Percentiles rank a stretch among this genome's conserved stretches.
These are phyloP conservation scores for Caenorhabditis inopinata DNA, from an alignment of 1,140 invertebrate species.

Conservation along the genomic window DNA sequence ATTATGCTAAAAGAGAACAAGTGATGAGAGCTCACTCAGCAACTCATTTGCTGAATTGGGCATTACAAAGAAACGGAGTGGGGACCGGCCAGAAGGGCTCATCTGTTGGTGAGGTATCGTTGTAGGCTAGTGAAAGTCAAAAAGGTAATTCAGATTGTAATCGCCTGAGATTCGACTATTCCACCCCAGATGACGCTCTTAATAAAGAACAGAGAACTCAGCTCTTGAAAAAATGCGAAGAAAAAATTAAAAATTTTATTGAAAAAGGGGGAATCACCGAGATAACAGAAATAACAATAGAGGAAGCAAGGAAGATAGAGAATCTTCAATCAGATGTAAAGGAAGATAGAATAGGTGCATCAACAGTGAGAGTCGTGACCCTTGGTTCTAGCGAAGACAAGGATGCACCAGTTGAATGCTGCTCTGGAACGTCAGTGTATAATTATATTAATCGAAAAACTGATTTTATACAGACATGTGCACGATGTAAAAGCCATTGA, in stretches of 20 bases:
- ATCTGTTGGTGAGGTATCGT: not conserved
- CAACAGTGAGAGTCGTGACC: not conserved
- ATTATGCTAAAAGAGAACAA: not conserved
- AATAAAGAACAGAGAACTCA: not conserved
- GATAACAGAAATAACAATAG: not conserved
- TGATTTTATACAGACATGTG: not conserved
- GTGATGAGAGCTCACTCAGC: constrained; percentile 36
- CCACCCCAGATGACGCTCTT: not conserved
- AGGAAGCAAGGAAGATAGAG: not conserved
- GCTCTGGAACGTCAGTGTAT: constrained; percentile 23
- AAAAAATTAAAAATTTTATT: not conserved
- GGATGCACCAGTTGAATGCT: constrained; percentile 11
- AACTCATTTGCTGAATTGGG: constrained; percentile 39
- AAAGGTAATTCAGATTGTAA: not conserved
- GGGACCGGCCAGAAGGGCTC: constrained; percentile 29
- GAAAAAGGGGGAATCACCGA: not conserved
- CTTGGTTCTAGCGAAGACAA: not conserved
- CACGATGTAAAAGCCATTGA: not conserved
- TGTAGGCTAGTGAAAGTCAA: not conserved
- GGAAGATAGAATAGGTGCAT: not conserved
- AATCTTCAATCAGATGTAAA: constrained; percentile 31
- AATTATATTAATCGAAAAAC: too few species aligned
- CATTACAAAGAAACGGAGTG: not conserved
- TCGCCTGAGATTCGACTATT: not conserved
- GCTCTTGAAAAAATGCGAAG: not conserved